phyloP scores from a whole-genome alignment of 2,113 vertebrate genomes.

The Myrmecobius fasciatus region DNA sequence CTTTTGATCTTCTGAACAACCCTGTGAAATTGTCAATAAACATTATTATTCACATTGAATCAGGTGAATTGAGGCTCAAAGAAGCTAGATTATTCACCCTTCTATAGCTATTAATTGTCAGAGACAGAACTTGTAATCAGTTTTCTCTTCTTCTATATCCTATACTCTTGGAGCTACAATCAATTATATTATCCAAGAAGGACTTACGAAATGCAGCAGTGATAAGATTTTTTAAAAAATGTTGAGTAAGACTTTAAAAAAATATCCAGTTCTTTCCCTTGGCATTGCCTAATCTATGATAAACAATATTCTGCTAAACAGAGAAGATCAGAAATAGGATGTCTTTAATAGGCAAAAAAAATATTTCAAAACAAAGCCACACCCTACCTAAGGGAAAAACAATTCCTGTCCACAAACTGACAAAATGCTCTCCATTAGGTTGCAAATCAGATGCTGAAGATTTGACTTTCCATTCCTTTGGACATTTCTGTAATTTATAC shows the following conservation, averaged over 20 bases:
- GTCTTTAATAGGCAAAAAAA: constrained; percentile 38
- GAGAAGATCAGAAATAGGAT: constrained; percentile 48
- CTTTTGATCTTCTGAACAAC: neutral
- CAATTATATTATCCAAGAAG: neutral
- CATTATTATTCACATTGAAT: neutral
- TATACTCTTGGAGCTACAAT: neutral
- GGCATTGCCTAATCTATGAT: neutral
- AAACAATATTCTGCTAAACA: neutral
- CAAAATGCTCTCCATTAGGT: neutral
- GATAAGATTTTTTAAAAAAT: constrained; percentile 2
- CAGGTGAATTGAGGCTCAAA: neutral
- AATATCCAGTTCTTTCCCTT: constrained; percentile 16
- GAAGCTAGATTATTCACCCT: neutral
- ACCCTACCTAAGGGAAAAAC: constrained; percentile 44
- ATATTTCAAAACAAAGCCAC: constrained; percentile 45
- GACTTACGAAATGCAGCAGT: neutral
- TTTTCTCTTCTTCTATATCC: neutral
- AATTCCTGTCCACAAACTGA: neutral
- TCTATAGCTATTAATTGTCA: neutral
- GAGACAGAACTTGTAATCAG: neutral
- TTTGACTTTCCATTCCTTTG: neutral
- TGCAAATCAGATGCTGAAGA: constrained; percentile 30
- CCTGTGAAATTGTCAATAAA: neutral
- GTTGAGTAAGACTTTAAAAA: neutral
- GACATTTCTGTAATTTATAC: constrained; percentile 22